Base-by-base conservation (phyloP, 2,797 vertebrate species). In the Sebastes wilsoni region DNA sequence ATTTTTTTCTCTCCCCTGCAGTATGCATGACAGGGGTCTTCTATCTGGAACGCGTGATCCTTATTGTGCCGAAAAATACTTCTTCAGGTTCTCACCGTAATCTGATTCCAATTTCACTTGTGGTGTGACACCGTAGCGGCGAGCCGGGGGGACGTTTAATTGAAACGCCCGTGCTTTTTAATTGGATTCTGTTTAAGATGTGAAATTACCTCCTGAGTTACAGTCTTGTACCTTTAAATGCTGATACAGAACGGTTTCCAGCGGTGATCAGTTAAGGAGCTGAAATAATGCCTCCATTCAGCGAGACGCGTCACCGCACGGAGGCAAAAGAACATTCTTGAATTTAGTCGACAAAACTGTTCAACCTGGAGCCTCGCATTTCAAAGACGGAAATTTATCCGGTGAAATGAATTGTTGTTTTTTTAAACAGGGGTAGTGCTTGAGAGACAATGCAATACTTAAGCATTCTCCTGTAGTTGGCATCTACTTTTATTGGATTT, bases 51-150 rank as follows among this genome's bases (percentile, higher is more conserved):
- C 79, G 85, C 81, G 82, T 92, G 92, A 95, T 96, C 94, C 93
- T 94, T 87, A 91, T 89, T 90, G 92, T 87, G 72, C 83, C 77
- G 87, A 90, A 92, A 95, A 95, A 96, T 89, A 92, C 86, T 94
- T 94, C 90, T 93, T 88, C 92, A 85, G 89, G 91, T 90, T 91
- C 88, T 71, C 81, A 75, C 79, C 75, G 42, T 95, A 96, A 96
- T 97, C 96, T 96, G 95, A 97, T 96, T 96, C 93, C 94, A 96
- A 95, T 97, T 96, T 96, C 87, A 94, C 93, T 93, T 93, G 77
- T 89, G 93, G 84, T 88, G 91, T 94, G 92, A 95, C 96, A 94
- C 93, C 85, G 87, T 77, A 81, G 91, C 82, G 89, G 82, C 85
- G 83, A 93, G 94, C 91, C 82, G 70, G 90, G 86, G 85, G 91